Percentiles rank a stretch among this genome's conserved stretches.
These are phyloP conservation scores for Typhlichthys subterraneus DNA, from an alignment of 2,797 vertebrate genomes.

Conservation along the genomic window DNA sequence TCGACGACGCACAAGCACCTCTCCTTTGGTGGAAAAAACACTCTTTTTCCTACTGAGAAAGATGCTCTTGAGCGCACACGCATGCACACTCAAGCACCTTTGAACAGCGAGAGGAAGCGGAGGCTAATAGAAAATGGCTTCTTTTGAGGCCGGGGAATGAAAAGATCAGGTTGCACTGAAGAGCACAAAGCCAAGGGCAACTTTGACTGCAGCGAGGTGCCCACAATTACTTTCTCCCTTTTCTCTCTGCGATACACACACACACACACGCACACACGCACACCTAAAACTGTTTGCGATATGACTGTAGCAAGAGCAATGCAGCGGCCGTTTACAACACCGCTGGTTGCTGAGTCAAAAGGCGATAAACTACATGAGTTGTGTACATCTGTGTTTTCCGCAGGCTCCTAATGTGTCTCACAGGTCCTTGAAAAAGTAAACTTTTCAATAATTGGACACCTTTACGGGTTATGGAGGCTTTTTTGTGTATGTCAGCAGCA, in stretches of 20 bases:
- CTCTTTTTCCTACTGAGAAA: constrained; percentile 75
- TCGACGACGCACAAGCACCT: constrained; percentile 83
- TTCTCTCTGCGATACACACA: constrained; percentile 37
- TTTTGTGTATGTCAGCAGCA: constrained; percentile 57
- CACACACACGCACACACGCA: constrained; percentile 18
- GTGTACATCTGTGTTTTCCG: background rate
- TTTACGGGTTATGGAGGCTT: constrained; percentile 51
- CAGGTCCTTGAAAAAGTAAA: background rate
- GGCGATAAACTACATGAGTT: constrained; percentile 14
- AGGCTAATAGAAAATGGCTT: constrained; percentile 78
- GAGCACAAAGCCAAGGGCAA: constrained; percentile 81
- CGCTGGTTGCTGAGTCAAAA: constrained; percentile 26
- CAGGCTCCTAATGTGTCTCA: background rate
- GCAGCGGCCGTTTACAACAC: constrained; percentile 33
- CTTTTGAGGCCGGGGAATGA: constrained; percentile 76
- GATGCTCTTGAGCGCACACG: constrained; percentile 67
- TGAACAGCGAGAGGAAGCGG: constrained; percentile 76
- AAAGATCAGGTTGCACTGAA: constrained; percentile 76
- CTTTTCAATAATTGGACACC: background rate
- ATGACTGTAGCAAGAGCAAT: constrained; percentile 44
- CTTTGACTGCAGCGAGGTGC: constrained; percentile 75
- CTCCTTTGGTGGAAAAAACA: constrained; percentile 81
- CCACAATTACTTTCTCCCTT: constrained; percentile 73
- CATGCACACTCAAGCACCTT: constrained; percentile 66
- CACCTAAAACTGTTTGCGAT: constrained; percentile 43